A percentile compares a stretch with the other conserved stretches of the same genome.
Evolutionary conservation across 2,888 invertebrate species (phyloP).

Genomic region (Hyles lineata): DNA sequence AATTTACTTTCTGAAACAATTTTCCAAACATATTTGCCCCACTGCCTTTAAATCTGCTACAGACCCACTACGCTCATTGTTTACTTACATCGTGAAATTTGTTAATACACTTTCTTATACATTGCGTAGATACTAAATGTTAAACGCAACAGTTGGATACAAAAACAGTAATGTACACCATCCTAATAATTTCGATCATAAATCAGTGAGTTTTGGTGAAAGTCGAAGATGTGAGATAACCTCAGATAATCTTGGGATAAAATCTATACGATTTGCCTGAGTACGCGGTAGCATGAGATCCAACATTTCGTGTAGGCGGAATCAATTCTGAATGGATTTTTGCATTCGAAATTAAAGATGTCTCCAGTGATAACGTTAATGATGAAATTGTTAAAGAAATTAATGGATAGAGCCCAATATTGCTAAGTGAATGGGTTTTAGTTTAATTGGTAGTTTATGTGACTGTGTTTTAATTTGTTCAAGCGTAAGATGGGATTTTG

Average conservation of each 20-base stretch:
- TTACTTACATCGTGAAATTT: constrained; percentile 10
- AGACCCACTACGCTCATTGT: constrained; percentile 9
- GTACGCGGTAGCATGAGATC: constrained; percentile 65
- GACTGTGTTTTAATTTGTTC: not conserved
- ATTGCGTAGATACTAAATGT: not conserved
- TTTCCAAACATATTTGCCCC: constrained; percentile 8
- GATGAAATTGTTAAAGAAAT: constrained; percentile 26
- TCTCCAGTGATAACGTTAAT: constrained; percentile 7
- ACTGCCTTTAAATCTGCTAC: constrained; percentile 17
- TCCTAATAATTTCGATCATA: constrained; percentile 17
- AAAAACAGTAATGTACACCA: constrained; percentile 11
- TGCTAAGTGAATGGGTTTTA: not conserved
- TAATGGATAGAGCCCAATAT: not conserved
- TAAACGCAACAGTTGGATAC: not conserved
- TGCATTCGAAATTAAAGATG: constrained; percentile 33
- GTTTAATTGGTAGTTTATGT: not conserved
- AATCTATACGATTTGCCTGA: constrained; percentile 74
- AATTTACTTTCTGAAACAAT: not conserved
- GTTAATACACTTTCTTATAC: constrained; percentile 5
- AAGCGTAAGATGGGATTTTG: not conserved
- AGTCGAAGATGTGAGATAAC: constrained; percentile 71
- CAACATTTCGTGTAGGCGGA: constrained; percentile 49
- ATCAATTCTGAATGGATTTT: constrained; percentile 54
- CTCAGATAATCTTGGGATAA: constrained; percentile 76
- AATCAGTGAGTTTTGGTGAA: constrained; percentile 45